Conservation (phyloP, 2,888 invertebrate species). For the Strigamia crassipes region DNA sequence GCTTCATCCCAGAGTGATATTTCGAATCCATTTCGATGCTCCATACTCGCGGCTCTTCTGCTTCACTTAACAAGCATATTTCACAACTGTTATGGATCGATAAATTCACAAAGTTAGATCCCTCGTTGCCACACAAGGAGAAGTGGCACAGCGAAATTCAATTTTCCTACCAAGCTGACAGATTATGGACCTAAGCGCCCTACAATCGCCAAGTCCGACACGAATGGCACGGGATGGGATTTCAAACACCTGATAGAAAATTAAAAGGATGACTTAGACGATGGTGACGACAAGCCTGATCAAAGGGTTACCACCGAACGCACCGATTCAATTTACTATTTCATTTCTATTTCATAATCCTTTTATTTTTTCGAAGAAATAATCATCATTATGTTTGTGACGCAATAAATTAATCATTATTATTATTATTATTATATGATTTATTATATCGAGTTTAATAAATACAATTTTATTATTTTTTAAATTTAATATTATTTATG, state of each 20-base stretch:
- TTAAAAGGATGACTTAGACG: slow-evolving; percentile 44
- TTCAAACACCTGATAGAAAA: slow-evolving; percentile 46
- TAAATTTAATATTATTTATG: too few relatives aligned
- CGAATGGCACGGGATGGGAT: slow-evolving; percentile 38
- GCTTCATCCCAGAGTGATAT: slow-evolving; percentile 45
- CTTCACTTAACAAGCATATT: slow-evolving; percentile 48
- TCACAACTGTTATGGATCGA: slow-evolving; percentile 48
- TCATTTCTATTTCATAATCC: neutral
- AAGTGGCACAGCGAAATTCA: slow-evolving; percentile 44
- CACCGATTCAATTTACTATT: neutral
- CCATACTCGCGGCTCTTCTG: slow-evolving; percentile 42
- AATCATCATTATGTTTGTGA: neutral
- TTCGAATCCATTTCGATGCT: slow-evolving; percentile 48
- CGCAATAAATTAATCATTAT: too few relatives aligned
- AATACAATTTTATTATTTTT: too few relatives aligned
- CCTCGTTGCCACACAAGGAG: slow-evolving; percentile 36
- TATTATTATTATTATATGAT: too few relatives aligned
- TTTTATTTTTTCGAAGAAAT: neutral
- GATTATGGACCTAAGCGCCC: slow-evolving; percentile 46
- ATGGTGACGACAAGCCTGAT: slow-evolving; percentile 41
- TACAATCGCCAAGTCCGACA: slow-evolving; percentile 29
- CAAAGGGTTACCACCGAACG: slow-evolving; percentile 13
- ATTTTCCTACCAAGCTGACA: slow-evolving; percentile 46
- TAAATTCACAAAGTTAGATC: slow-evolving; percentile 48
- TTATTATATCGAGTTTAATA: too few relatives aligned